These are phyloP conservation scores for Cyprinus carpio DNA, from an alignment of 2,113 vertebrate genomes.

Conservation along the genomic window DNA sequence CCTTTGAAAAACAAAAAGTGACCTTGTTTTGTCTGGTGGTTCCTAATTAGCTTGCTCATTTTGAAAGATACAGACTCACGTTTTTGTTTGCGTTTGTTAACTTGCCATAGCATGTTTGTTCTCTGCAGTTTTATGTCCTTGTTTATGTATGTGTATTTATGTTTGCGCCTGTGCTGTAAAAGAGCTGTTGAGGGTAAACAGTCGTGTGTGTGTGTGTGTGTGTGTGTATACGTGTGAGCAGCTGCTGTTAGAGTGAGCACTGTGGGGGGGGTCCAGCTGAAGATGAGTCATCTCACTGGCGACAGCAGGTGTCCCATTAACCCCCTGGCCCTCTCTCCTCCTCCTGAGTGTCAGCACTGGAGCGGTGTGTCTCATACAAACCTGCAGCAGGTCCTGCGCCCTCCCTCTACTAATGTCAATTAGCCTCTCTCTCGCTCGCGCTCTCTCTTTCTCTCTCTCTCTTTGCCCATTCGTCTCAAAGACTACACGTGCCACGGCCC, in stretches of 20 bases:
- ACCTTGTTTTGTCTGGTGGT: constrained; percentile 6
- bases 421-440: constrained; percentile 24
- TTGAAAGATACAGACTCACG: not conserved
- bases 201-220: constrained; percentile 18
- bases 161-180: constrained; percentile 40
- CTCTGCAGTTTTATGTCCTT: not conserved
- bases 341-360: constrained; percentile 44
- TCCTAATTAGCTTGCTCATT: not conserved
- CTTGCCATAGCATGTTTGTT: constrained; percentile 6
- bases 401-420: constrained; percentile 48
- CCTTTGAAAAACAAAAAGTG: not conserved
- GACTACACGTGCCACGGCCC: not conserved
- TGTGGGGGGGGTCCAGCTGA: constrained; percentile 55
- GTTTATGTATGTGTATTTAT: constrained; percentile 38
- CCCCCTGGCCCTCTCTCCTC: constrained; percentile 53
- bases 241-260: constrained; percentile 41
- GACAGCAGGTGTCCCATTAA: constrained; percentile 73
- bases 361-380: constrained; percentile 44
- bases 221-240: constrained; percentile 45
- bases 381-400: constrained; percentile 6
- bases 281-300: constrained; percentile 71
- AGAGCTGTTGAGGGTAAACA: constrained; percentile 48
- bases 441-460: not conserved
- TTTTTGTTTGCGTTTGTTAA: constrained; percentile 4
- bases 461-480: constrained; percentile 1